Evolutionary conservation across 2,113 vertebrate genomes (phyloP).

Genomic region (Serinus canaria): DNA sequence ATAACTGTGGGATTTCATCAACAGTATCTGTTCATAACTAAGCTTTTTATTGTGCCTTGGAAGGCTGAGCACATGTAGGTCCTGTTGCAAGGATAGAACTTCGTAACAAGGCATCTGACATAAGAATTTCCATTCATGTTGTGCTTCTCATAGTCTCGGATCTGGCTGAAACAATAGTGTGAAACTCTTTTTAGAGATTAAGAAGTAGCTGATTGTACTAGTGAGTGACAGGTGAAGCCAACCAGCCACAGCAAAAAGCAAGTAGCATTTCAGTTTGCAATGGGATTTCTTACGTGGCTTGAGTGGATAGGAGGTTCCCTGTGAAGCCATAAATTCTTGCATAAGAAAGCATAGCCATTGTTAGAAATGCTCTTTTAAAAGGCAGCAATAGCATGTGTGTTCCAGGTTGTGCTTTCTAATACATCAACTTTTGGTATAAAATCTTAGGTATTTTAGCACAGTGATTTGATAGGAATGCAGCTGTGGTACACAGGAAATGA

Average conservation of each 20-base stretch:
- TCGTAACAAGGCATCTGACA: background rate
- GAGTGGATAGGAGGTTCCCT: background rate
- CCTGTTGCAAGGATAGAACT: background rate
- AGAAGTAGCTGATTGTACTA: background rate
- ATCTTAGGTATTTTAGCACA: background rate
- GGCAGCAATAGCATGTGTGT: background rate
- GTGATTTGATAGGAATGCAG: background rate
- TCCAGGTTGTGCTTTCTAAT: background rate
- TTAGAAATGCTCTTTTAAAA: background rate
- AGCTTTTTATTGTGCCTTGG: background rate
- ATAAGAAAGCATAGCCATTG: background rate
- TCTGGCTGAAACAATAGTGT: background rate
- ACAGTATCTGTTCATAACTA: background rate
- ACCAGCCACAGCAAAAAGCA: background rate
- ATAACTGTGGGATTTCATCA: background rate
- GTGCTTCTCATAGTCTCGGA: background rate
- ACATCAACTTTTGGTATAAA: background rate
- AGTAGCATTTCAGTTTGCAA: background rate
- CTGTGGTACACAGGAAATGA: background rate
- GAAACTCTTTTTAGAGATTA: background rate
- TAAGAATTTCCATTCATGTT: background rate
- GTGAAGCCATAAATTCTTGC: background rate
- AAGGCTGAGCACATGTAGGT: background rate
- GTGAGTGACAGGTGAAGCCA: background rate
- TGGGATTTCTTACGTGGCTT: background rate